A percentile compares a stretch with the other conserved stretches of the same genome.
These are phyloP conservation scores for Karalla daura DNA, from an alignment of 2,797 vertebrate species.

Conservation along the genomic window DNA sequence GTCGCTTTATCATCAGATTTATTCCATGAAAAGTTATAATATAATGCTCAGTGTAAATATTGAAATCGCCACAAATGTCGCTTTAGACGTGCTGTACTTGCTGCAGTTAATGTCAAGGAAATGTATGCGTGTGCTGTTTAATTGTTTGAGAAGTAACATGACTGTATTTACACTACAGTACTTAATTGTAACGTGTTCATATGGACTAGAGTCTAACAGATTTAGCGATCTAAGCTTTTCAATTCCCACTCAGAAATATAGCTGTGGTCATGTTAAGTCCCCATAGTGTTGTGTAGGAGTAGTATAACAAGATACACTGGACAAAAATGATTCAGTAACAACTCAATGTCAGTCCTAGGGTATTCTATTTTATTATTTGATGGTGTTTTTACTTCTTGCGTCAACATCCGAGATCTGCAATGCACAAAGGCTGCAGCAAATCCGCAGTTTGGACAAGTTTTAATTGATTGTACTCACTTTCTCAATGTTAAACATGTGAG, in stretches of 20 bases:
- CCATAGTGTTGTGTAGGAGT: not conserved
- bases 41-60: not conserved
- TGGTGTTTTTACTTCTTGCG: no score
- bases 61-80: not conserved
- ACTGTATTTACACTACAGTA: no score
- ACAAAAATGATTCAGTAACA: not conserved
- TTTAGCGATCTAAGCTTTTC: not conserved
- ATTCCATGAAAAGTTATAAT: no score
- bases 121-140: no score
- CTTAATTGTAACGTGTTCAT: no score
- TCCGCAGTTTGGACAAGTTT: not conserved
- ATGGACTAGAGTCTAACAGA: no score
- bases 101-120: no score
- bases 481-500: not conserved
- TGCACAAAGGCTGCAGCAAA: not conserved
- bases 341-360: not conserved
- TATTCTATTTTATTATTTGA: no score
- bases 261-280: not conserved
- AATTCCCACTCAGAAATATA: not conserved
- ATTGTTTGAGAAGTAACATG: no score
- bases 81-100: no score
- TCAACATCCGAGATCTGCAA: not conserved
- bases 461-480: not conserved
- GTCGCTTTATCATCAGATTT: no score
- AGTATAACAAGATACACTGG: not conserved